Percentiles rank a stretch among this genome's conserved stretches.
Conservation (phyloP, 2,888 invertebrate genomes). For the Machimus atricapillus region DNA sequence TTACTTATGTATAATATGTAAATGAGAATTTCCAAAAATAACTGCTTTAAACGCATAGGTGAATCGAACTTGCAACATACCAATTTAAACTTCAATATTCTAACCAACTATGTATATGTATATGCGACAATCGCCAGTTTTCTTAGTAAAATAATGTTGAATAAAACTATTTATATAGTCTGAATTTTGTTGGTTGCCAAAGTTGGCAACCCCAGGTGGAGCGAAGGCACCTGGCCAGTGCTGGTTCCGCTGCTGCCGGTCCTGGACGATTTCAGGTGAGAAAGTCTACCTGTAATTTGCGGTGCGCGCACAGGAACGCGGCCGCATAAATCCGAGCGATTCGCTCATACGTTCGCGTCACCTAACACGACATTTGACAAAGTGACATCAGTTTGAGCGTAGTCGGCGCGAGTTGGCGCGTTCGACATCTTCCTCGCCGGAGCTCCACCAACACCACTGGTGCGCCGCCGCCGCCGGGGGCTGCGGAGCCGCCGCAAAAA, state of each 20-base stretch:
- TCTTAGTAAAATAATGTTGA: no score
- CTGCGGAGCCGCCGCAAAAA: background rate
- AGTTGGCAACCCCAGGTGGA: background rate
- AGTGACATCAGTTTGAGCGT: conserved; percentile 50
- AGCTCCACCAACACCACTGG: background rate
- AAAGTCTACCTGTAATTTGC: background rate
- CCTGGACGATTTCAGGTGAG: background rate
- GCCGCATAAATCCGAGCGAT: conserved; percentile 10
- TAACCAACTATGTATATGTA: no score
- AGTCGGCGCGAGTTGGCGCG: conserved; percentile 47
- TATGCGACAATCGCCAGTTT: no score
- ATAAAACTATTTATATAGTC: no score
- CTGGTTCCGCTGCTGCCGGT: background rate
- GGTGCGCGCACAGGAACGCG: conserved; percentile 2
- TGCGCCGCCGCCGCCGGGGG: background rate
- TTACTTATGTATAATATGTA: no score
- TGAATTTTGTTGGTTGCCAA: no score
- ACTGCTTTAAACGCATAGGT: no score
- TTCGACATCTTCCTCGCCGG: conserved; percentile 31
- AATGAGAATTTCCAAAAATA: no score
- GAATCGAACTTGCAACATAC: no score
- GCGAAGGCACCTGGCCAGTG: background rate
- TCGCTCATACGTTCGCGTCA: conserved; percentile 35
- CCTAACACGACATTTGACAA: conserved; percentile 52
- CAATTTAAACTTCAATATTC: no score